Evolutionary conservation across 2,888 invertebrate species (phyloP).

Genomic region (Altica lythri): DNA sequence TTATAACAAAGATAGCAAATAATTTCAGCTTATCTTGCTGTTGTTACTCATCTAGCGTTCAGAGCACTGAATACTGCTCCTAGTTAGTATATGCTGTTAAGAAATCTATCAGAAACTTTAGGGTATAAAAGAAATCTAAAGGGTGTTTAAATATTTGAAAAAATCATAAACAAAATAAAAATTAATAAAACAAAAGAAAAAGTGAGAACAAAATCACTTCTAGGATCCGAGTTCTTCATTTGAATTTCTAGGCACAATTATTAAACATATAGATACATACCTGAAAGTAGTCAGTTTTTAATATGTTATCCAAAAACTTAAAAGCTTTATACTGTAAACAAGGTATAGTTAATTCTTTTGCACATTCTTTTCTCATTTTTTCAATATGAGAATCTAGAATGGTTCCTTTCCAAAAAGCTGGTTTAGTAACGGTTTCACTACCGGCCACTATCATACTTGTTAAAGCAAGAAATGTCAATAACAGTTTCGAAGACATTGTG

Average conservation of each 20-base stretch:
- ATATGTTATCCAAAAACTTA: conserved; percentile 68
- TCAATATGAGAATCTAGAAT: conserved; percentile 70
- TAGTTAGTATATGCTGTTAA: neutral
- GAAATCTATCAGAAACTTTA: neutral
- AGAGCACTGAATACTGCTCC: no score
- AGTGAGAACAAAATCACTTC: neutral
- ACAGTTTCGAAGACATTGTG: conserved; percentile 30
- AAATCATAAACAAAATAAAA: neutral
- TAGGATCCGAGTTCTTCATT: neutral
- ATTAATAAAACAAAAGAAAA: neutral
- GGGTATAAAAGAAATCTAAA: neutral
- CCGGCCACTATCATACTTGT: conserved; percentile 4
- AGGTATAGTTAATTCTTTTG: conserved; percentile 75
- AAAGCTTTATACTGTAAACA: conserved; percentile 85
- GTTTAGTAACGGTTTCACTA: conserved; percentile 55
- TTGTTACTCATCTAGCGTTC: no score
- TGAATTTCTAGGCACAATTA: neutral
- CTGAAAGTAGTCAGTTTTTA: conserved; percentile 70
- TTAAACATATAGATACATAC: conserved; percentile 28
- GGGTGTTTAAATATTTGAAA: neutral
- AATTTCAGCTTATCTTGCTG: no score
- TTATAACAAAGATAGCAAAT: no score
- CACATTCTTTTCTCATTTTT: conserved; percentile 76
- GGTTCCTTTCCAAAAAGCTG: conserved; percentile 72
- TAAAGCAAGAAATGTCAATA: conserved; percentile 29